Percentiles rank a stretch among this genome's conserved stretches.
phyloP scores from a whole-genome alignment of 2,113 vertebrate genomes.

The Colinus virginianus region DNA sequence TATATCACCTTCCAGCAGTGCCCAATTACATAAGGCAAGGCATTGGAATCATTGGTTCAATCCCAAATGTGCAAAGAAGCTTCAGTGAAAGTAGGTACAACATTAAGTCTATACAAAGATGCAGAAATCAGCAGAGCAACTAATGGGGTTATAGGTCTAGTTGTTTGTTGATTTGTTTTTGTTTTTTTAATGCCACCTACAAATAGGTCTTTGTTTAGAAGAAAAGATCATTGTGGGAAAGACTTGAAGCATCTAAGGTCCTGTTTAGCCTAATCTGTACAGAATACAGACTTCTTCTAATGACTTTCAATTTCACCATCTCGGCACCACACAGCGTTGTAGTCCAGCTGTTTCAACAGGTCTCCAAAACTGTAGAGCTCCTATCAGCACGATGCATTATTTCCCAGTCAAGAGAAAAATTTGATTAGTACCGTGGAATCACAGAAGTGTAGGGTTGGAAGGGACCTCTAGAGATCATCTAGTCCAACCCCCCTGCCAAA shows the following conservation, averaged over 20 bases:
- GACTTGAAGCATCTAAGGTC: neutral
- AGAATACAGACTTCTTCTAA: neutral
- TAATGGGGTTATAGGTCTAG: neutral
- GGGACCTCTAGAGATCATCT: no score
- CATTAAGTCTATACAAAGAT: neutral
- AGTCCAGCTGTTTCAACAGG: neutral
- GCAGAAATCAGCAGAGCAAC: neutral
- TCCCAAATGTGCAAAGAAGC: neutral
- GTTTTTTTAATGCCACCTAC: neutral
- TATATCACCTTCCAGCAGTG: slow-evolving; percentile 11
- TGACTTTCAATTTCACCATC: neutral
- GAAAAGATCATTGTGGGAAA: neutral
- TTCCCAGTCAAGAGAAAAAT: neutral
- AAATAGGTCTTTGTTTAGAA: neutral
- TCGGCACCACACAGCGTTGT: neutral
- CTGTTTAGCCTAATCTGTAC: neutral
- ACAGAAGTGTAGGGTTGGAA: no score
- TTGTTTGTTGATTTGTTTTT: no score
- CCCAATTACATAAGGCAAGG: slow-evolving; percentile 1
- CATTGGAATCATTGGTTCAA: neutral
- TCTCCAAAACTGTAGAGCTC: neutral
- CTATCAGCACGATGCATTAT: neutral
- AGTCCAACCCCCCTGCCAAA: no score
- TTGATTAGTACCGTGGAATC: neutral
- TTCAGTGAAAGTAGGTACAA: neutral